Evolutionary conservation across 2,113 vertebrate species (phyloP).

Genomic region (cattle (Bos taurus)): ARS-UCD2.0 NC_037337.1:20736001-20736500

Average conservation of each 20-base stretch:
- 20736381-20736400: constrained; percentile 49
- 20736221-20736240: constrained; percentile 5
- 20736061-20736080: neutral
- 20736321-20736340: constrained; percentile 35
- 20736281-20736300: constrained; percentile 65
- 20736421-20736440: constrained; percentile 2
- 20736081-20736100: neutral
- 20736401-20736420: constrained; percentile 2
- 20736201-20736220: neutral
- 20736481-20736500: neutral
- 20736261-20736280: constrained; percentile 60
- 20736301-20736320: constrained; percentile 56
- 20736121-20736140: constrained; percentile 5
- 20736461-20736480: constrained; percentile 26
- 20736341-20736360: constrained; percentile 10
- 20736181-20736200: neutral
- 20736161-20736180: constrained; percentile 6
- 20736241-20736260: constrained; percentile 56
- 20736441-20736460: neutral
- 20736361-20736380: constrained; percentile 27
- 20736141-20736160: neutral
- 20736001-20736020: neutral
- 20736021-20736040: neutral
- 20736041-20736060: neutral
- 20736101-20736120: neutral